Conservation (phyloP, 2,113 vertebrate species). For the Acanthisitta chloris region DNA sequence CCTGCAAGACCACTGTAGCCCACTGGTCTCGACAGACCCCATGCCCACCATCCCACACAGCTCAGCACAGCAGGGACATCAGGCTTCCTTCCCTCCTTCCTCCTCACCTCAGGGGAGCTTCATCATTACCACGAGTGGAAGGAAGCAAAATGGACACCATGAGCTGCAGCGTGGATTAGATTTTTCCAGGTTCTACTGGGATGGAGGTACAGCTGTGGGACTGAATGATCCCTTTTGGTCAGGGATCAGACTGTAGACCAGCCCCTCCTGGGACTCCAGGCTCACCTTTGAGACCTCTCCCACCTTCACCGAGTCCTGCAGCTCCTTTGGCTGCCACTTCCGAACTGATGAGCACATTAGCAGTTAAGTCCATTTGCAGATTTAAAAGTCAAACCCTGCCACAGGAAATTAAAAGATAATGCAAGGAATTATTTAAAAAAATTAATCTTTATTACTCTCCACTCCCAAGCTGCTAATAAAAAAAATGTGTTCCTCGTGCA, state of each 20-base stretch:
- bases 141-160: background rate
- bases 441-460: slow-evolving; percentile 64
- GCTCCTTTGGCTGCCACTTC: background rate
- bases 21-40: background rate
- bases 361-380: background rate
- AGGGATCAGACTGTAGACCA: background rate
- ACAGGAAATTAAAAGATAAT: slow-evolving; percentile 68
- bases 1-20: background rate
- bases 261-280: background rate
- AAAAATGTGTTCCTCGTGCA: slow-evolving; percentile 35
- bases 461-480: slow-evolving; percentile 59
- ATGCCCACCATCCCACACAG: accelerated
- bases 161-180: background rate
- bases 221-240: background rate
- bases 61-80: background rate
- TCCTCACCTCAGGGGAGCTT: background rate
- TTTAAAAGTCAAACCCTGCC: slow-evolving; percentile 58
- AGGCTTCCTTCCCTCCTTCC: background rate
- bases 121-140: background rate
- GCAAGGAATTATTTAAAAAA: slow-evolving; percentile 64
- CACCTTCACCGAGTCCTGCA: accelerated
- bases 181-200: background rate
- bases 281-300: background rate
- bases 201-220: background rate
- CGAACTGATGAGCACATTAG: background rate